Evolutionary conservation across 2,888 invertebrate species (phyloP).

Genomic region (Allygus modestus): DNA sequence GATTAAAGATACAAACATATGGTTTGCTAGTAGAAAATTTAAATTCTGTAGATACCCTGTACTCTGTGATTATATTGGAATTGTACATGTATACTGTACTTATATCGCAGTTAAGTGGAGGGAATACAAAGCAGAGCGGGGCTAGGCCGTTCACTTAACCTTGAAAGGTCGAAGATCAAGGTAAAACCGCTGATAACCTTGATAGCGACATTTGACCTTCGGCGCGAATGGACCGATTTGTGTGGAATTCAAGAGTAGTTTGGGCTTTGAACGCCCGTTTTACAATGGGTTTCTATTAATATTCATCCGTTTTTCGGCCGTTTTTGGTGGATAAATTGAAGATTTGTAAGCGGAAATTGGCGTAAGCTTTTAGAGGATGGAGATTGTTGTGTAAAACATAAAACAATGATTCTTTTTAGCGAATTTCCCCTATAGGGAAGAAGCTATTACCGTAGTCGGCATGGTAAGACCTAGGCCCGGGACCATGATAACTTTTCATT

Average conservation of each 20-base stretch:
- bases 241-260: not conserved
- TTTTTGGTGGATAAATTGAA: conserved; percentile 11
- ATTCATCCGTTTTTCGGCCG: not conserved
- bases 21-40: too few relatives aligned
- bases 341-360: conserved; percentile 19
- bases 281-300: not conserved
- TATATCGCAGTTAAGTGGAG: not conserved
- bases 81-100: not conserved
- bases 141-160: conserved; percentile 14
- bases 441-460: too few relatives aligned
- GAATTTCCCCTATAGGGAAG: too few relatives aligned
- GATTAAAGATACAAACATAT: too few relatives aligned
- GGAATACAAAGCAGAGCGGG: conserved; percentile 19
- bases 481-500: too few relatives aligned
- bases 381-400: too few relatives aligned
- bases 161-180: conserved; percentile 19
- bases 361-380: not conserved
- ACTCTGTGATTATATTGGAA: not conserved
- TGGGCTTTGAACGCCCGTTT: not conserved
- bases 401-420: too few relatives aligned
- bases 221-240: not conserved
- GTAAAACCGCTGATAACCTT: not conserved
- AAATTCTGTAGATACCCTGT: too few relatives aligned
- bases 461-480: too few relatives aligned
- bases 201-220: conserved; percentile 24